Conservation (phyloP, 2,113 vertebrate species). For the Aphyosemion australe region DNA sequence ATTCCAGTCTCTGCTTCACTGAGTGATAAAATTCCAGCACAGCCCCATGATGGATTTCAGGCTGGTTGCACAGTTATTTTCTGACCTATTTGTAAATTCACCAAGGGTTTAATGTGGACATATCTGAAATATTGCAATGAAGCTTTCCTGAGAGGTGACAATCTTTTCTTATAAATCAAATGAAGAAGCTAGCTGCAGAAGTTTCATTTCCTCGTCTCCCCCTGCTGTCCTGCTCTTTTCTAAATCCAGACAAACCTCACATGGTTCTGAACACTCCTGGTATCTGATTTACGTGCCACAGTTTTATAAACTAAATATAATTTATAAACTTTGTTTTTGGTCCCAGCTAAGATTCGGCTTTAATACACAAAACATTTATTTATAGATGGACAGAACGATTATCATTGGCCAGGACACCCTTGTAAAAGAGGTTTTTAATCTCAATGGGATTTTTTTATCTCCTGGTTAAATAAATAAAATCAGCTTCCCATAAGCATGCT, state of each 20-base stretch:
- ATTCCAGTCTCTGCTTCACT: slow-evolving; percentile 13
- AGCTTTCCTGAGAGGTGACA: not conserved
- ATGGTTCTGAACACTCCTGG: not conserved
- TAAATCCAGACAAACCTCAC: slow-evolving; percentile 11
- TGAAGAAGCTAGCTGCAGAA: not conserved
- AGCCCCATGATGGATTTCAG: slow-evolving; percentile 21
- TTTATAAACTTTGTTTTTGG: too few species aligned
- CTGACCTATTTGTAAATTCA: slow-evolving; percentile 5
- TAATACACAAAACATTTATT: too few species aligned
- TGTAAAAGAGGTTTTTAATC: too few species aligned
- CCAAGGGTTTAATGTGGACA: slow-evolving; percentile 13
- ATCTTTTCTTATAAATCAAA: slow-evolving; percentile 5
- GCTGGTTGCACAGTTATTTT: slow-evolving; percentile 8
- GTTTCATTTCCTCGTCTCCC: slow-evolving; percentile 13
- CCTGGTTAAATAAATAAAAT: too few species aligned
- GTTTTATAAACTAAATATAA: too few species aligned
- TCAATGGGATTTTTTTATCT: too few species aligned
- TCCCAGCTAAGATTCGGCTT: too few species aligned
- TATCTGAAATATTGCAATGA: slow-evolving; percentile 14
- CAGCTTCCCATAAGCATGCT: too few species aligned
- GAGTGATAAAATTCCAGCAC: not conserved
- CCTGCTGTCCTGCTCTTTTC: slow-evolving; percentile 30
- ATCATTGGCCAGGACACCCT: too few species aligned
- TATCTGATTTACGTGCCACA: not conserved
- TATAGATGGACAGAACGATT: too few species aligned